These are phyloP conservation scores for Athalia rosae DNA, from an alignment of 2,888 invertebrate species.

Conservation along the genomic window DNA sequence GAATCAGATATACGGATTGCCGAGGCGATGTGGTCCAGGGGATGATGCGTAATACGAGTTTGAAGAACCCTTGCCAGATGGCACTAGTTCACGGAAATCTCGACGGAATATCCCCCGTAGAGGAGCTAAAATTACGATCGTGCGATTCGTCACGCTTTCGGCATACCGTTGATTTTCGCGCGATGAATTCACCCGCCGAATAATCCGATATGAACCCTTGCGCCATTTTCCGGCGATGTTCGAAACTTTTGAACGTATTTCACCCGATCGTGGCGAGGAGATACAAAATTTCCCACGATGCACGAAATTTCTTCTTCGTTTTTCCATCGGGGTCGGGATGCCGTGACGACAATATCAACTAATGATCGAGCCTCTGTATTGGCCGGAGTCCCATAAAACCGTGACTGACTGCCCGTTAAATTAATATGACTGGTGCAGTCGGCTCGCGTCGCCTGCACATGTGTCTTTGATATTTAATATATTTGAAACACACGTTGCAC, in stretches of 20 bases:
- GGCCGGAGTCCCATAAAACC: constrained; percentile 59
- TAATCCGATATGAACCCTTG: background rate
- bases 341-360: background rate
- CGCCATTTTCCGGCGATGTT: too few relatives aligned
- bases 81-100: constrained; percentile 27
- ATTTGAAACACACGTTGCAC: constrained; percentile 19
- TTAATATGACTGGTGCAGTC: constrained; percentile 54
- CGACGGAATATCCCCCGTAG: background rate
- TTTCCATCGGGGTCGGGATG: too few relatives aligned
- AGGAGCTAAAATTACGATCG: constrained; percentile 18
- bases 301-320: too few relatives aligned
- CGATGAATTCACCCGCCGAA: constrained; percentile 34
- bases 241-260: too few relatives aligned
- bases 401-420: constrained; percentile 63
- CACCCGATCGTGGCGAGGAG: too few relatives aligned
- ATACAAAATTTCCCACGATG: too few relatives aligned
- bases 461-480: constrained; percentile 38
- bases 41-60: background rate
- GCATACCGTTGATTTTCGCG: background rate
- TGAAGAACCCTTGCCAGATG: constrained; percentile 1
- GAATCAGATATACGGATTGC: background rate
- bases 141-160: constrained; percentile 8
- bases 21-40: constrained; percentile 11
- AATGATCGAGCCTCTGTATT: constrained; percentile 42
- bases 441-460: constrained; percentile 2